Evolutionary conservation across 2,888 invertebrate genomes (phyloP).

Genomic region (Cryptophagus acutangulus): DNA sequence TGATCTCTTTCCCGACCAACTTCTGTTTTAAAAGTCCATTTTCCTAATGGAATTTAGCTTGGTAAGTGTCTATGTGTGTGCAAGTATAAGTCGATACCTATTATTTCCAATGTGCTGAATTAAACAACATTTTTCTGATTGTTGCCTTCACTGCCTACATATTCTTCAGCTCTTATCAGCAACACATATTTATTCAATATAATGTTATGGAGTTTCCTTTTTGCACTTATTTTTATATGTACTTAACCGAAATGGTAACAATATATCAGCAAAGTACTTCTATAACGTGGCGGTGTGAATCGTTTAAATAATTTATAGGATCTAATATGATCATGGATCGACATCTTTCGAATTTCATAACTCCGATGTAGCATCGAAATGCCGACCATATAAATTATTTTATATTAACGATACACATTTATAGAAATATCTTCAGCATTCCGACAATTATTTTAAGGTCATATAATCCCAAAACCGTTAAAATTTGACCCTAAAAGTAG

Average conservation of each 20-base stretch:
- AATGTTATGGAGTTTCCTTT: constrained; percentile 2
- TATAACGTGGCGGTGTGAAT: too few relatives aligned
- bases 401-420: too few relatives aligned
- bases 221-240: not conserved
- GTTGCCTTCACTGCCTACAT: constrained; percentile 32
- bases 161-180: constrained; percentile 1
- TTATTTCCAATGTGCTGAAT: constrained; percentile 40
- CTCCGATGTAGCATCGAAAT: too few relatives aligned
- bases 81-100: constrained; percentile 32
- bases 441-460: too few relatives aligned
- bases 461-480: too few relatives aligned
- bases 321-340: too few relatives aligned
- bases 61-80: constrained; percentile 1
- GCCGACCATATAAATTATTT: too few relatives aligned
- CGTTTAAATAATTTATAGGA: too few relatives aligned
- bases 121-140: constrained; percentile 40
- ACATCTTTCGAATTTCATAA: too few relatives aligned
- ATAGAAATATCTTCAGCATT: too few relatives aligned
- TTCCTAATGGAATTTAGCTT: constrained; percentile 42
- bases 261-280: too few relatives aligned
- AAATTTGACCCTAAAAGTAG: too few relatives aligned
- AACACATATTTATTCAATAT: constrained; percentile 1
- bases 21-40: constrained; percentile 44
- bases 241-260: not conserved
- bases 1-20: not conserved